A percentile compares a stretch with the other conserved stretches of the same genome.
Evolutionary conservation across 1,140 invertebrate genomes (phyloP).

Genomic region (Danaus plexippus): DNA sequence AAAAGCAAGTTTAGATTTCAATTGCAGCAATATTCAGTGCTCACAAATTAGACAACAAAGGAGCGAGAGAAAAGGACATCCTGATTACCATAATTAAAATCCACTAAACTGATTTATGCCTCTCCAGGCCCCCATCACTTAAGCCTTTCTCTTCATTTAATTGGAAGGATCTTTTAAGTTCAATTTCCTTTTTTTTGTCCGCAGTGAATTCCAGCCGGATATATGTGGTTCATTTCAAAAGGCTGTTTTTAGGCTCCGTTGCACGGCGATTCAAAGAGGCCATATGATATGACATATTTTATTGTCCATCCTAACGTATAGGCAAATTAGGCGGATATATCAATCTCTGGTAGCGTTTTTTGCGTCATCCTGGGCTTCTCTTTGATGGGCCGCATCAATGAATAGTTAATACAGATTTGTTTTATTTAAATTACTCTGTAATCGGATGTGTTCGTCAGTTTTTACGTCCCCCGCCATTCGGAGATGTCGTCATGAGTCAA

Average conservation of each 20-base stretch:
- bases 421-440: conserved; percentile 28
- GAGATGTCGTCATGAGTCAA: too few species aligned
- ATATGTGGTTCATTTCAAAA: conserved; percentile 47
- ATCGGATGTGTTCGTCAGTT: conserved; percentile 15
- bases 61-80: conserved; percentile 51
- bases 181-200: conserved; percentile 54
- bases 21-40: conserved; percentile 29
- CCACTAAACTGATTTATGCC: conserved; percentile 62
- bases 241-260: conserved; percentile 53
- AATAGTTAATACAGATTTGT: conserved; percentile 45
- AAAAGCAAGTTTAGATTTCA: conserved; percentile 29
- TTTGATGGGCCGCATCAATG: conserved; percentile 49
- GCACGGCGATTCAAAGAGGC: conserved; percentile 41
- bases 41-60: conserved; percentile 53
- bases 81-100: conserved; percentile 66
- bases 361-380: conserved; percentile 22
- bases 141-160: conserved; percentile 57
- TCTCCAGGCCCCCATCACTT: conserved; percentile 57
- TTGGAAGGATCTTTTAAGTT: conserved; percentile 57
- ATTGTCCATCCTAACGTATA: conserved; percentile 41
- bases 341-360: conserved; percentile 48
- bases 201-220: conserved; percentile 43
- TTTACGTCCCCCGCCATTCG: conserved; percentile 4
- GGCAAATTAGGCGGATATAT: conserved; percentile 65
- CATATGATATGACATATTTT: conserved; percentile 63